Evolutionary conservation across 1,140 invertebrate species (phyloP), one percentile per base, ranked within the genome.

Genomic region (Littorina saxatilis): DNA sequence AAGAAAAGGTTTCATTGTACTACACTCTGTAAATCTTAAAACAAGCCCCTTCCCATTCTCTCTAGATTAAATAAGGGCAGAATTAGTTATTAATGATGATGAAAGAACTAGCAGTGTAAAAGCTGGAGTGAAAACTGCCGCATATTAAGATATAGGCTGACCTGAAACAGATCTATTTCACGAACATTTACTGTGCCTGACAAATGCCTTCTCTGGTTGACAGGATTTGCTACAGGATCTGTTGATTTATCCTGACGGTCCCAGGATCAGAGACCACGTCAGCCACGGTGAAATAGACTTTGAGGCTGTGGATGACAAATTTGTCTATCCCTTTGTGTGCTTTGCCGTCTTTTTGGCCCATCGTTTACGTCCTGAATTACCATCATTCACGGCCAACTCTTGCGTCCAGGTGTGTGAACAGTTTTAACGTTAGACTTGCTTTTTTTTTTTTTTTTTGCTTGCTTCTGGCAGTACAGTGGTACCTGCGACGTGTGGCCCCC

Each of bases 241-340:
- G 17, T 81, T 92, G 43, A 74, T 85, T 7, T 90, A 89, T 68
- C 88, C 87, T 13, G 85, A 88, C 47, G 91, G 91, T 9, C 90
- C 88, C 7, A 47, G 91, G 63, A 75, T 92, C 23, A 68, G 91
- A 17, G 91, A 92, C 81, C 84, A 85, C 82, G 66, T 92, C 29
- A 90, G 91, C 75, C 91, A 92, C 82, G 91, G 91, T 37, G 89
- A 89, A 80, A 78, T 82, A 20, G 77, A 83, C 52, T 80, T 85
- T 29, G 35, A 29, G 2, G 72, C 39, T 15, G 81, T 88, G 68
- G 29, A 83, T 23, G 52, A 80, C 32, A 43, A 63, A 39, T 58
- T 88, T 7, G 84, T 85, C 50, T 40, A 80, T 23, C 76, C 76
- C 11, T 78, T 78, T 39, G 29, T 78, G 23, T 39, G 27, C 55